Evolutionary conservation across 2,797 vertebrate genomes (phyloP), one percentile per base, ranked within the genome.

Genomic region (Artibeus lituratus): DNA sequence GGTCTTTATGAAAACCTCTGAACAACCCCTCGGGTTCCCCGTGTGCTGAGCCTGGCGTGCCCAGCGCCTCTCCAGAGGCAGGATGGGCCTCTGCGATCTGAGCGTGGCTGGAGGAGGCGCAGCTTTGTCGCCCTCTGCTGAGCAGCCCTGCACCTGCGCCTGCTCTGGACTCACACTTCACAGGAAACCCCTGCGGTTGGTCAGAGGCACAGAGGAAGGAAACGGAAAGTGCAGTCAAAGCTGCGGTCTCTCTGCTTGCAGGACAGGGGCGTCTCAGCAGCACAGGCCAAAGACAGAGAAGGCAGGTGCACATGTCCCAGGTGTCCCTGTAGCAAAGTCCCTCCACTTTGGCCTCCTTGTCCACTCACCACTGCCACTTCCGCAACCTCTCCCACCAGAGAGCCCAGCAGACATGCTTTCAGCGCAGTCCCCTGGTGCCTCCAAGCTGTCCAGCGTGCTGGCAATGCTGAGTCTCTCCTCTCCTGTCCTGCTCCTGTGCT

Each of bases 71-170:
- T 14, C 18, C 70, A 19, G 24, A 10, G 32, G 47, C 81, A 77
- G 59, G 44, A 47, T n/a, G 0, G 15, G 22, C 35, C 67, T 22
- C 89, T 35, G 32, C 39, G 5, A 10, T 1, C 26, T 3, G 3
- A 12, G 77, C 39, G 7, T 0, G 10, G 35, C 92, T 3, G 3
- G 1, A 24, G 5, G 35, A 44, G 29, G 55, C 0, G 39, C 49
- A 26, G 70, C 57, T 8, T 18, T 76, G 86, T 70, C 0, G 78
- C 92, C 92, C 92, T 49, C 92, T 94, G 70, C 70, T 19, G 92
- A 39, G 42, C 57, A 24, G 53, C 7, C 67, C n/a, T 14, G 2
- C 8, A 1, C 42, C 89, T 39, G 78, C 65, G 7, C 3, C 86
- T 35, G 32, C 69, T 35, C 24, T 3, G 3, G 39, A 12, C 57